Percentiles rank a stretch among this genome's conserved stretches.
phyloP scores from a whole-genome alignment of 2,113 vertebrate genomes.

The Capra hircus region DNA sequence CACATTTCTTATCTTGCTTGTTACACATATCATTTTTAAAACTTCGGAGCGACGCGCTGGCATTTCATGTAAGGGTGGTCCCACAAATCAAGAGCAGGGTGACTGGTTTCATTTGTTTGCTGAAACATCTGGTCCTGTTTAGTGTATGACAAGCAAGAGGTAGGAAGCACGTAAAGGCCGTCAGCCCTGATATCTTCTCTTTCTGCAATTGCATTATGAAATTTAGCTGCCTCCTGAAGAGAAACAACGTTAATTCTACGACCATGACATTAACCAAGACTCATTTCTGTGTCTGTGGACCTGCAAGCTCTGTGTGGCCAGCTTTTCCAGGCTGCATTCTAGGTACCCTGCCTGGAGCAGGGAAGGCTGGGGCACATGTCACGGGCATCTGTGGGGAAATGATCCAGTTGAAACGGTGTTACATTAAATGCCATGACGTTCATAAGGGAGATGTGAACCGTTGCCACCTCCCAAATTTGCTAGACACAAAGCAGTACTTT shows the following conservation, averaged over 20 bases:
- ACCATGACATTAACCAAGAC: slow-evolving; percentile 65
- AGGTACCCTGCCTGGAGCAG: slow-evolving; percentile 41
- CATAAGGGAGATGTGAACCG: slow-evolving; percentile 5
- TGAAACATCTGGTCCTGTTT: slow-evolving; percentile 62
- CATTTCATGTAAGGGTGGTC: slow-evolving; percentile 62
- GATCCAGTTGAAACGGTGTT: slow-evolving; percentile 47
- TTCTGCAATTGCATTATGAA: not conserved
- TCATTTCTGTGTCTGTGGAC: slow-evolving; percentile 60
- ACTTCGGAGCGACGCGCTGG: slow-evolving; percentile 16
- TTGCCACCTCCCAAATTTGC: not conserved
- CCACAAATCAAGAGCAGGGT: slow-evolving; percentile 60
- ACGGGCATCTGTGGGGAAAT: slow-evolving; percentile 4
- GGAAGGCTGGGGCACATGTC: slow-evolving; percentile 56
- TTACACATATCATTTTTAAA: slow-evolving; percentile 56
- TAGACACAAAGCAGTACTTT: not conserved
- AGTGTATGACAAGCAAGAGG: slow-evolving; percentile 6
- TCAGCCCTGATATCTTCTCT: not conserved
- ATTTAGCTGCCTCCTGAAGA: slow-evolving; percentile 57
- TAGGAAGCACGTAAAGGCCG: not conserved
- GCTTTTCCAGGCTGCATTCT: slow-evolving; percentile 61
- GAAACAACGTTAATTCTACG: slow-evolving; percentile 66
- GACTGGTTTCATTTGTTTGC: slow-evolving; percentile 46
- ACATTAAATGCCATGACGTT: slow-evolving; percentile 27
- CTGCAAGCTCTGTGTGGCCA: slow-evolving; percentile 27
- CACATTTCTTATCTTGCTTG: slow-evolving; percentile 52